Evolutionary conservation across 2,113 vertebrate genomes (phyloP), one percentile per base, ranked within the genome.

Genomic region (Climacteris rufus): DNA sequence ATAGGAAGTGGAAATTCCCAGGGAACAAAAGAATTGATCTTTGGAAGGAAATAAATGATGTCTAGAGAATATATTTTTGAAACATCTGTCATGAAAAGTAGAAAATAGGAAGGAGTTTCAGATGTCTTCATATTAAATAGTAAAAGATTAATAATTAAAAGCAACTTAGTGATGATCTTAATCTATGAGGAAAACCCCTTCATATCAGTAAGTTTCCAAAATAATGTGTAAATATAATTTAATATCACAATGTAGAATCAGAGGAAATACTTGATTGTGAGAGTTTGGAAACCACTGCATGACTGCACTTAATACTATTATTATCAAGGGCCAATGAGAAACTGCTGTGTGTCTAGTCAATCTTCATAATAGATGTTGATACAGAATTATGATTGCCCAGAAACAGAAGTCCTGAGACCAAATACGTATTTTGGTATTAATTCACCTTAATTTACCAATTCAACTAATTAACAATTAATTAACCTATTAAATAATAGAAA

Each of bases 291-390:
- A 47, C 44, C 27, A 56, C 49, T 72, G 13, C 30, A n/a, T 49
- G n/a, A 59, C 11, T 92, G 6, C 39, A 42, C 11, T 47, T 88
- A 45, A 65, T n/a, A 33, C 25, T 81, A 1, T 53, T 72, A 27
- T 10, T 53, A 15, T 50, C 35, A 81, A 83, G 31, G 12, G 74
- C 10, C 15, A 40, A 8, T 42, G 7, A 21, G 66, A 33, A 91
- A 65, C 13, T 45, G 9, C 8, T 1, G 0, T 70, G 39, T 2
- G 1, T 39, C n/a, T n/a, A 40, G 22, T 49, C 39, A 45, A 45
- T 27, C 17, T 86, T 76, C 3, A 2, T 69, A 69, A 60, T 6
- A 90, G 44, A 52, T 20, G 15, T 31, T 80, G 66, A 18, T 76
- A 68, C 10, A 69, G n/a, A 77, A 21, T 59, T 72, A 24, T 45